Percentiles rank a stretch among this genome's conserved stretches.
Evolutionary conservation across 2,797 vertebrate genomes (phyloP).

Genomic region (Mus minutoides): DNA sequence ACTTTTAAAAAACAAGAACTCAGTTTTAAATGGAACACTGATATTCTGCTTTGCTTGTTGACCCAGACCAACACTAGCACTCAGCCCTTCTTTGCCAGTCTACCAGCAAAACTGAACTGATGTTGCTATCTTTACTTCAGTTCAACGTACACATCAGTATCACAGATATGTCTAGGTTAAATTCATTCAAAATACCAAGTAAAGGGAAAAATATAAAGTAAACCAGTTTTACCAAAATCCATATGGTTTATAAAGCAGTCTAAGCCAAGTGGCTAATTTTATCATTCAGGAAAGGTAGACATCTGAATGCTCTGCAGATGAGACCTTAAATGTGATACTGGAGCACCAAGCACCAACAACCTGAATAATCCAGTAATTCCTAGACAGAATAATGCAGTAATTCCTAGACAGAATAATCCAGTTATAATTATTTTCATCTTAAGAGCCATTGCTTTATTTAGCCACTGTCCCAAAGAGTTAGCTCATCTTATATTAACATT

Average conservation of each 20-base stretch:
- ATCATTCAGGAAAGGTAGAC: neutral
- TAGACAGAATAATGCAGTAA: neutral
- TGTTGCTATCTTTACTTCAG: neutral
- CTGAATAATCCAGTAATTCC: neutral
- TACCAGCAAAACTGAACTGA: neutral
- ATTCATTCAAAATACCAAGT: constrained; percentile 17
- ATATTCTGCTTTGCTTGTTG: neutral
- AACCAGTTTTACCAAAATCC: neutral
- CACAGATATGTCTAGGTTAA: neutral
- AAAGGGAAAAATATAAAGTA: constrained; percentile 36
- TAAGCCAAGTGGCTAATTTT: constrained; percentile 38
- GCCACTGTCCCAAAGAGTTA: neutral
- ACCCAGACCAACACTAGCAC: neutral
- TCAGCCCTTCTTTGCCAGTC: neutral
- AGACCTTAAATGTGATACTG: neutral
- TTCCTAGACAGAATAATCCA: neutral
- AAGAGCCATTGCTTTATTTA: neutral
- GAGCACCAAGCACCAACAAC: neutral
- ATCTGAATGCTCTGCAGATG: neutral
- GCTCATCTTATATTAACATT: neutral
- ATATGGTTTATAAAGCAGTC: constrained; percentile 44
- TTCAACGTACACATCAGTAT: neutral
- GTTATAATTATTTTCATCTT: neutral
- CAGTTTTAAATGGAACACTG: constrained; percentile 10
- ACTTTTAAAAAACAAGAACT: neutral